Evolutionary conservation across 2,888 invertebrate species (phyloP).

Genomic region (Ophion obscuratus): DNA sequence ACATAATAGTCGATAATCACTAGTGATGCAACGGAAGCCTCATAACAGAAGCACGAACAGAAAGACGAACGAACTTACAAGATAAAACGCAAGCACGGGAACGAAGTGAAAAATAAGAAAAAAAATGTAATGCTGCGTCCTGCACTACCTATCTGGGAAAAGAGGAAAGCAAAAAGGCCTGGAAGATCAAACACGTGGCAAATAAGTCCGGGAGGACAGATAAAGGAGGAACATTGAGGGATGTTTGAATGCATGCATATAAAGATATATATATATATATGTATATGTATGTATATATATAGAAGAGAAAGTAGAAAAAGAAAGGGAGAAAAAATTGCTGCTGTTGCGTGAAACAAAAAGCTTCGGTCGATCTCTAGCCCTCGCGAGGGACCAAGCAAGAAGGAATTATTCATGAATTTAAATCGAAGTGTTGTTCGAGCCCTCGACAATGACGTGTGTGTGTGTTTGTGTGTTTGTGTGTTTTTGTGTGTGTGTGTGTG

Average conservation of each 20-base stretch:
- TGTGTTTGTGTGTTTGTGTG: background rate
- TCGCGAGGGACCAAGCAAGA: slow-evolving; percentile 16
- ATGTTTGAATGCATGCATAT: background rate
- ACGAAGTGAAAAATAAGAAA: background rate
- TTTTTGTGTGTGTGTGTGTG: background rate
- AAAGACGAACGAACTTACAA: no score
- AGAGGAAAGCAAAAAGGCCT: background rate
- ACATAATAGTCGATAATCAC: no score
- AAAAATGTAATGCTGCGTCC: background rate
- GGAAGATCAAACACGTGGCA: slow-evolving; percentile 10
- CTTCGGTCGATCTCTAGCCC: slow-evolving; percentile 68
- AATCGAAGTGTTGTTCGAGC: slow-evolving; percentile 78
- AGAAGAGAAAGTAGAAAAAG: slow-evolving; percentile 7
- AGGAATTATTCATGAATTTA: slow-evolving; percentile 81
- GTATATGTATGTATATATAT: background rate
- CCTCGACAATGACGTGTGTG: slow-evolving; percentile 72
- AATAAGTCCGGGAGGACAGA: slow-evolving; percentile 11
- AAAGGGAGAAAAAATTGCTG: slow-evolving; percentile 44
- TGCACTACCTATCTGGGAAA: background rate
- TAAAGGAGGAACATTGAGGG: background rate
- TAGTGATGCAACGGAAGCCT: no score
- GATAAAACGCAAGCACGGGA: background rate
- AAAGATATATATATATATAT: no score
- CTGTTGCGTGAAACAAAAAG: slow-evolving; percentile 64
- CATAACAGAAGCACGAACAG: no score